A percentile compares a stretch with the other conserved stretches of the same genome.
Conservation (phyloP, 2,113 vertebrate genomes). For the Equus przewalskii region DNA sequence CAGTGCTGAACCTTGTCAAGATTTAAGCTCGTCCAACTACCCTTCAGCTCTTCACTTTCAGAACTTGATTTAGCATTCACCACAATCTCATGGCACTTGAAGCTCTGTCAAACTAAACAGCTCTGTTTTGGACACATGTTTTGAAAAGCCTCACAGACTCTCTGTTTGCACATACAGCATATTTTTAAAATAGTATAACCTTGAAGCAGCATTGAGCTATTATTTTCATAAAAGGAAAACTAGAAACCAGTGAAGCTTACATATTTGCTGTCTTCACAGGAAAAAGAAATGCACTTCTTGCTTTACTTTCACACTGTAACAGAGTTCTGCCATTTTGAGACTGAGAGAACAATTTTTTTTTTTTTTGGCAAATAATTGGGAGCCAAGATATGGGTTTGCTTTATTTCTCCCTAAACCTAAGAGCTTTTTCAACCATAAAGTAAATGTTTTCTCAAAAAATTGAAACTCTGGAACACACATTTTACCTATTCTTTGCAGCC, state of each 20-base stretch:
- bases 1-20: not conserved
- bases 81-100: constrained; percentile 65
- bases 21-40: not conserved
- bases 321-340: constrained; percentile 38
- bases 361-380: not conserved
- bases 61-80: constrained; percentile 63
- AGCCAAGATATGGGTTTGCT: not conserved
- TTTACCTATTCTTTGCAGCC: not conserved
- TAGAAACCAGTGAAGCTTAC: constrained; percentile 55
- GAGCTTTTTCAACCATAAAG: constrained; percentile 39
- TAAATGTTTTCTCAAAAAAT: constrained; percentile 27
- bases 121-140: constrained; percentile 44
- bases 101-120: constrained; percentile 66
- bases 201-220: constrained; percentile 63
- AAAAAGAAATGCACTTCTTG: not conserved
- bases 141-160: constrained; percentile 38
- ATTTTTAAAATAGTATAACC: constrained; percentile 68
- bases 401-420: constrained; percentile 46
- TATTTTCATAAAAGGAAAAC: constrained; percentile 72
- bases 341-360: not conserved
- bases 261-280: constrained; percentile 42
- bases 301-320: not conserved
- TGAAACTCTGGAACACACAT: not conserved
- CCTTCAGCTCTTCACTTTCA: constrained; percentile 53
- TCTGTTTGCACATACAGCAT: constrained; percentile 53